Evolutionary conservation across 2,888 invertebrate genomes (phyloP), one percentile per base, ranked within the genome.

Genomic region (Gymnocheta viridis): DNA sequence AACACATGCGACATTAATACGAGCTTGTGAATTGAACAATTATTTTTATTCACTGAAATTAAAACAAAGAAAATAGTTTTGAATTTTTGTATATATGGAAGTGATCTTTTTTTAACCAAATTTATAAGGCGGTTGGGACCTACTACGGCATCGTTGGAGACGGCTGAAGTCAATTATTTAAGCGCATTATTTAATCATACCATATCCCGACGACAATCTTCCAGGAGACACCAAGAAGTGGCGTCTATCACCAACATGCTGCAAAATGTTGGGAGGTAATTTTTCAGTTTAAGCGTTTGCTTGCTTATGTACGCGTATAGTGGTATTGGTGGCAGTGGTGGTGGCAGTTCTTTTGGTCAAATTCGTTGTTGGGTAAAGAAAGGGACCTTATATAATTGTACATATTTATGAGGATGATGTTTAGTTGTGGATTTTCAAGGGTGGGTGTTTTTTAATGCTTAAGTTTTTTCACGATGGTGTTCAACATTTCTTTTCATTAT

Each of bases 291-390:
- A 38, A 62, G 6, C 19, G n/a, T 62, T 56, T 17, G n/a, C 17
- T 35, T 62, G 41, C 14, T 41, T 62, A 4, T 64, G 29, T 29
- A 29, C 4, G 19, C 14, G n/a, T 29, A 4, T 14, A 14, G 4
- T 19, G 2, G 60, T 24, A 58, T 60, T 60, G 22, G 14, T 22
- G 24, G 1, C 22, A 22, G 19, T 12, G n/a, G 22, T 22, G 49
- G 49, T 51, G 49, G 67, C 22, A 67, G 35, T 70, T 56, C 17
- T 27, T 70, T 70, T 70, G 70, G 70, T 70, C 70, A 70, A 70
- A 70, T 58, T 32, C 19, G 9, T 19, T 44, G 54, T 44, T 70
- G 27, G 41, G 22, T 38, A 19, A 10, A n/a, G 10, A 22, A 44
- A 58, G 58, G 35, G 38, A 35, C 32, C 17, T 17, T 51, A 38